These are phyloP conservation scores for Urocitellus parryii DNA, from an alignment of 2,113 vertebrate genomes.

Conservation along the genomic window DNA sequence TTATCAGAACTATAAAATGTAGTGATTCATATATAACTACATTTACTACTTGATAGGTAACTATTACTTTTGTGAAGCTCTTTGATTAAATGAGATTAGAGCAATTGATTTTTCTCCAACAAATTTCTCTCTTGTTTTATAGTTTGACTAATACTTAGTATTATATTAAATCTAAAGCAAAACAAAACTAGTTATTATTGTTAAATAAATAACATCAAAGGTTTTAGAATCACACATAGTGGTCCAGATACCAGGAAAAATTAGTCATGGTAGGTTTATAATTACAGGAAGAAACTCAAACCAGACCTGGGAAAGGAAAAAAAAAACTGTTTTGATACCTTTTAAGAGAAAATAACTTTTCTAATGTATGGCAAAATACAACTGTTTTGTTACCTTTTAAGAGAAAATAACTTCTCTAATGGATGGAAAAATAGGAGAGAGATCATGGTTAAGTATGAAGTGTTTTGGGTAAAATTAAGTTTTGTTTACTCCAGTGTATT, in stretches of 20 bases:
- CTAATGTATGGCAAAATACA: neutral
- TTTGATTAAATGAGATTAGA: too few species aligned
- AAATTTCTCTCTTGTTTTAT: neutral
- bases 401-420: neutral
- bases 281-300: neutral
- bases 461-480: too few species aligned
- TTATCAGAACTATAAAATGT: too few species aligned
- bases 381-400: neutral
- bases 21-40: too few species aligned
- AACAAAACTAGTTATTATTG: neutral
- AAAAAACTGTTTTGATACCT: accelerated
- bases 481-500: too few species aligned
- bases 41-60: too few species aligned
- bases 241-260: neutral
- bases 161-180: too few species aligned
- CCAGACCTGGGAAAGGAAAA: neutral
- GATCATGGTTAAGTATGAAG: too few species aligned
- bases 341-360: neutral
- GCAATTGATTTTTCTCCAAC: too few species aligned
- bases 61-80: too few species aligned
- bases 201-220: neutral
- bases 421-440: too few species aligned
- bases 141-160: neutral
- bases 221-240: neutral
- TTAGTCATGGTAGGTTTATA: neutral